phyloP scores from a whole-genome alignment of 1,140 invertebrate species.

The Sinonovacula constricta region DNA sequence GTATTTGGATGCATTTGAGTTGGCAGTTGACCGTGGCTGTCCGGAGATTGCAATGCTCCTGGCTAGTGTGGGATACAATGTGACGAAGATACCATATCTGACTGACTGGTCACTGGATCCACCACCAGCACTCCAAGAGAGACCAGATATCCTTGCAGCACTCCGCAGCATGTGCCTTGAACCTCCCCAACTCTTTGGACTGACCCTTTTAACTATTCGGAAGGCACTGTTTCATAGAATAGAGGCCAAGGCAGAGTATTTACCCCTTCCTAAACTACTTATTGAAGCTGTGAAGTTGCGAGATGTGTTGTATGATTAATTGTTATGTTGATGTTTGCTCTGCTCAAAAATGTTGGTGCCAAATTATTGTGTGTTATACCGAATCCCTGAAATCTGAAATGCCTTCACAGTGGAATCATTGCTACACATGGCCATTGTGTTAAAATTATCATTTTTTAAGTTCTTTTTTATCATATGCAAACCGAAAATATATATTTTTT shows the following conservation, averaged over 20 bases:
- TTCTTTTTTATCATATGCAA: too few species aligned
- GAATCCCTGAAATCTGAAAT: too few species aligned
- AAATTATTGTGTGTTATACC: too few species aligned
- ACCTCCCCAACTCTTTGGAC: slow-evolving; percentile 11
- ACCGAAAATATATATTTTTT: too few species aligned
- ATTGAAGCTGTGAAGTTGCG: slow-evolving; percentile 31
- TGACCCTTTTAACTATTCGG: slow-evolving; percentile 6
- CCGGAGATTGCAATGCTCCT: slow-evolving; percentile 33
- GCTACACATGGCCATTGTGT: too few species aligned
- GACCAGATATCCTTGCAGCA: slow-evolving; percentile 35
- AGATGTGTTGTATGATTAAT: slow-evolving; percentile 2
- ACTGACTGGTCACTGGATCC: neutral
- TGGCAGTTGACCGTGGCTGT: slow-evolving; percentile 20
- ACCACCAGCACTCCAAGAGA: slow-evolving; percentile 16
- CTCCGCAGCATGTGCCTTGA: slow-evolving; percentile 4
- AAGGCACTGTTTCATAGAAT: slow-evolving; percentile 1
- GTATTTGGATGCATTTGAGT: slow-evolving; percentile 19
- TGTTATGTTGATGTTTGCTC: too few species aligned
- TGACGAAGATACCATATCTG: slow-evolving; percentile 12
- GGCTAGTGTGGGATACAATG: slow-evolving; percentile 25
- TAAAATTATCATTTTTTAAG: too few species aligned
- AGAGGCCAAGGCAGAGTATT: slow-evolving; percentile 2
- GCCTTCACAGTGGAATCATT: too few species aligned
- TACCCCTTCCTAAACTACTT: slow-evolving; percentile 26
- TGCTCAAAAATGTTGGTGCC: too few species aligned